Evolutionary conservation across 2,797 vertebrate genomes (phyloP), one percentile per base, ranked within the genome.

Genomic region (Kryptolebias ocellatus): DNA sequence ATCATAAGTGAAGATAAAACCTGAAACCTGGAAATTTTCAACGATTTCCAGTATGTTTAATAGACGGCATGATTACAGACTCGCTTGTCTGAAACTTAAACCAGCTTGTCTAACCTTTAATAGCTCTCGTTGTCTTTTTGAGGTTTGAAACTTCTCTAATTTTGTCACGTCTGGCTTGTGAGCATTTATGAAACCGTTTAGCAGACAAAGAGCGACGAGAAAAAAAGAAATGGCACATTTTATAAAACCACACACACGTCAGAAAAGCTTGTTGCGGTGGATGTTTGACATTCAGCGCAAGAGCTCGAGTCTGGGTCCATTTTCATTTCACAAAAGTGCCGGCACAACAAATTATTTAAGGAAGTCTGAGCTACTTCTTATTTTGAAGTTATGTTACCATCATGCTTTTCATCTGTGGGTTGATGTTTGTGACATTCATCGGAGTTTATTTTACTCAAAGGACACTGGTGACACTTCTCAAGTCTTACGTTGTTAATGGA

Each of bases 401-500:
- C 44, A 17, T 28, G 11, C 24, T 9, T 15, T 42, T 7, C 14
- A 49, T 67, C 67, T n/a, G 4, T 27, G 31, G 64, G n/a, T 18
- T 5, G 7, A 46, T 44, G 28, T 1, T 15, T 34, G 27, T 49
- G 27, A 27, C 4, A 44, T 52, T 55, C 4, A 53, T 24, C 20
- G 20, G 20, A 24, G 20, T 24, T 24, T 24, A 24, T 50, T 18
- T 24, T 52, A 2, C 8, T 3, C 10, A 12, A 42, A 42, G 39
- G 39, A 42, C 16, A 29, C n/a, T 34, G 12, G 2, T 62, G 62
- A 65, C 56, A 47, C n/a, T 51, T 27, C 34, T 52, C 27, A 67
- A 53, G 49, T 24, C 28, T 75, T 20, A 46, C 8, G 47, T 66
- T 44, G 70, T 89, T 85, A 88, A 91, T 86, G 14, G 68, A 24